Base-by-base conservation (phyloP, 1,140 invertebrate species). In the Archivesica marissinica region DNA sequence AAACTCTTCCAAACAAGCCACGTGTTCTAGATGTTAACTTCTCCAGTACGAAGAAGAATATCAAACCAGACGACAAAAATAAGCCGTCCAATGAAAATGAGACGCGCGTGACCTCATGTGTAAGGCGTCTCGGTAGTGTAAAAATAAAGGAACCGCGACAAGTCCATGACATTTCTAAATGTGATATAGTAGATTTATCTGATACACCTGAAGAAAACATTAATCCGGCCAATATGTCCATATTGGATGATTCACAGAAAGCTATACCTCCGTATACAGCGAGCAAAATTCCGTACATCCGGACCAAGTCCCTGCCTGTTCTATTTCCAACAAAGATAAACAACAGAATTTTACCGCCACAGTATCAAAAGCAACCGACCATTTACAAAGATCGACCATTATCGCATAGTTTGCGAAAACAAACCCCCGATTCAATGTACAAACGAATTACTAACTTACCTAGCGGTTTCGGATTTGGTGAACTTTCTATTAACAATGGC, bases 241-340 rank as follows among this genome's bases (percentile, higher is more conserved):
- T 50, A 50, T 30, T 50, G 11, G 28, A 72, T 72, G 41, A 72
- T 33, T 52, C 68, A 1, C 30, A 15, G n/a, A 72, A 50, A 1
- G n/a, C n/a, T 17, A 50, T 50, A 11, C 68, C 68, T 3, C 2
- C 41, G 33, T 13, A 20, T 17, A 25, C 38, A 9, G 11, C 4
- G n/a, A 30, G 23, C 15, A 50, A 28, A 30, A 52, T 78, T 4
- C 82, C 82, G 28, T 85, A 70, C 39, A 28, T 68, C 9, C 41
- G 82, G 20, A 75, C 74, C 3, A 85, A 85, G 54, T 77, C 82
- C 7, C 56, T 85, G 33, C 82, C 82, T 25, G 41, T 78, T 33
- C 35, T 78, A 23, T 85, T 85, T 41, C 68, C 80, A 59, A 41
- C 80, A 17, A 83, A 83, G 25, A 74, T 39, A 20, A 59, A 35